Evolutionary conservation across 2,888 invertebrate species (phyloP), one percentile per base, ranked within the genome.

Genomic region (Ptilodon capucinus): DNA sequence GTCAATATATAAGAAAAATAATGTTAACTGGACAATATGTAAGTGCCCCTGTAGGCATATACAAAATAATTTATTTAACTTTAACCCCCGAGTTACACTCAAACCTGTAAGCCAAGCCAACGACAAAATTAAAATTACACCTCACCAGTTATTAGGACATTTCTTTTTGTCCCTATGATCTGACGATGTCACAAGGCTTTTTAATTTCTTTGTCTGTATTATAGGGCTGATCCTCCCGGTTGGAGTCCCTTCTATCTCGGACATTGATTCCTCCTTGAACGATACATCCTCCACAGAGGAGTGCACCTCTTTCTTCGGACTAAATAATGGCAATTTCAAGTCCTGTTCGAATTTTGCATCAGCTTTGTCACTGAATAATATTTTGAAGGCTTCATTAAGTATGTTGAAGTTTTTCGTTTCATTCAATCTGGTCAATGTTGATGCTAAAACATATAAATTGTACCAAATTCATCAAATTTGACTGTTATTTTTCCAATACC

Each of bases 141-240:
- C 73, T 76, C 63, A 88, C 89, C 88, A 88, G 39, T 57, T 61
- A 28, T 74, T 69, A 0, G 86, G 77, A 58, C 82, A 84, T 65
- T 88, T 89, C 52, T 86, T 87, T 57, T 88, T 89, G 35, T 85
- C 84, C 46, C 76, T 74, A 13, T 57, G 55, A 52, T 80, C 81
- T n/a, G 68, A 58, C 2, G 66, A 41, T 40, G 59, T 71, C 2
- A 54, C 55, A 7, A 57, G 32, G 13, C 39, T 50, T 28, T 61
- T 79, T 0, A 64, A n/a, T 51, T 78, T 84, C 50, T 74, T 85
- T 4, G 66, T 68, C 7, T 60, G 72, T 64, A 91, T 81, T 43
- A 91, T 84, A 7, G 91, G 91, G 54, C 91, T 91, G 0, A 49
- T 75, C 0, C 84, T 72, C 1, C 87, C 88, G 0, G 79, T 79